phyloP scores from a whole-genome alignment of 1,140 invertebrate species.

The Brachionus manjavacas region DNA sequence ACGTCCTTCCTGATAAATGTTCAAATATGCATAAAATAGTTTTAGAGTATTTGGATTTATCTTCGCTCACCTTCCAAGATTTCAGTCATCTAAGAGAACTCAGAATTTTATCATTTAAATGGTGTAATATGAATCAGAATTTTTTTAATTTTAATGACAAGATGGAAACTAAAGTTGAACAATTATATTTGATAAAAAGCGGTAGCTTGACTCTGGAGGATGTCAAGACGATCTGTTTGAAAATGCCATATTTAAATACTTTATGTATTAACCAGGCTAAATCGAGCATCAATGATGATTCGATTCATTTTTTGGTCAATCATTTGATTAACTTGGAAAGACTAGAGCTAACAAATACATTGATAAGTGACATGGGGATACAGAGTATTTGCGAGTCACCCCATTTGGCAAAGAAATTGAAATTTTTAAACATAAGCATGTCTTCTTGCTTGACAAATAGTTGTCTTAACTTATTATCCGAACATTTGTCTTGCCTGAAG shows the following conservation, averaged over 20 bases:
- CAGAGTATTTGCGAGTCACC: background rate
- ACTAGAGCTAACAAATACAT: slow-evolving; percentile 24
- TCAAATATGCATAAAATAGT: background rate
- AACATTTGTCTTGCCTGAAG: background rate
- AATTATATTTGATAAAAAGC: background rate
- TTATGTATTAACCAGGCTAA: slow-evolving; percentile 27
- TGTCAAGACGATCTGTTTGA: background rate
- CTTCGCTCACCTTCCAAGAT: background rate
- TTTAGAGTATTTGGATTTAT: slow-evolving; percentile 13
- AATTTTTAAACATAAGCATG: slow-evolving; percentile 34
- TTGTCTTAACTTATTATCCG: slow-evolving; percentile 5
- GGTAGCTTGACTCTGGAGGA: background rate
- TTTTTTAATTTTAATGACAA: background rate
- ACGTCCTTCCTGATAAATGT: background rate
- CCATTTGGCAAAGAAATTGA: slow-evolving; percentile 4
- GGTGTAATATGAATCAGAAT: slow-evolving; percentile 9
- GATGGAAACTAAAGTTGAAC: background rate
- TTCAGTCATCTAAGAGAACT: background rate
- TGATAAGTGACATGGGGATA: background rate
- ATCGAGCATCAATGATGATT: slow-evolving; percentile 16
- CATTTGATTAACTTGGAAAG: background rate
- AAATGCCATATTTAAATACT: slow-evolving; percentile 16
- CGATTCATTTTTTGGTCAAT: background rate
- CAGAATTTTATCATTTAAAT: slow-evolving; percentile 1
- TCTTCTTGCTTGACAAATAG: slow-evolving; percentile 35